Conservation (phyloP, 2,113 vertebrate genomes). For the Daubentonia madagascariensis region DNA sequence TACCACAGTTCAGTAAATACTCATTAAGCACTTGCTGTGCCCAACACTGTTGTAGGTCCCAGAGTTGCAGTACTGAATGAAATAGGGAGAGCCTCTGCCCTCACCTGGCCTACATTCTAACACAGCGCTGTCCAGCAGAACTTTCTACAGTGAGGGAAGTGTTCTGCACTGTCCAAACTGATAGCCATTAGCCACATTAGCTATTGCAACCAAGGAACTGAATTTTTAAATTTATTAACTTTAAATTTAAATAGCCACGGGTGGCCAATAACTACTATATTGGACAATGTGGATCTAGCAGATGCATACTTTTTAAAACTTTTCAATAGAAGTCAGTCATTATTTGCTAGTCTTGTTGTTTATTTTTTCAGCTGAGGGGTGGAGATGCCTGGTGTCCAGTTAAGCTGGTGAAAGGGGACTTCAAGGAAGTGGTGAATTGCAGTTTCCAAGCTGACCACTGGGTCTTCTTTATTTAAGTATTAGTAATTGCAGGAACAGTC, state of each 20-base stretch:
- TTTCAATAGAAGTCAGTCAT: neutral
- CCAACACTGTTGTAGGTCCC: rapidly evolving
- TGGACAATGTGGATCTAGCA: neutral
- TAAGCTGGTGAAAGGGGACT: neutral
- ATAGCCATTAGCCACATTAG: neutral
- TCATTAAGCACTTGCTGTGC: neutral
- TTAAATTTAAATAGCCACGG: neutral
- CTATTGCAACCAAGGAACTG: neutral
- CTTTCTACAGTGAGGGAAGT: neutral
- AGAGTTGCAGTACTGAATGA: neutral
- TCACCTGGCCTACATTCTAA: neutral
- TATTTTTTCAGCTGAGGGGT: neutral
- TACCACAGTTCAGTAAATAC: neutral
- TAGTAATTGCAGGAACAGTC: neutral
- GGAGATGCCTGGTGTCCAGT: neutral
- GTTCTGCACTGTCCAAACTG: rapidly evolving
- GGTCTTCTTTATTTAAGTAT: neutral
- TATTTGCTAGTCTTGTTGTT: neutral
- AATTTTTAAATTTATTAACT: neutral
- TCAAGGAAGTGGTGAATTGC: neutral
- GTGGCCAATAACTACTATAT: neutral
- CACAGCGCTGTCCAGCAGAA: rapidly evolving
- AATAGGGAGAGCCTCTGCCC: neutral
- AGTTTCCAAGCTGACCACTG: neutral
- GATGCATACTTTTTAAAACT: neutral